phyloP scores from a whole-genome alignment of 2,797 vertebrate genomes.

The Mallotus villosus region DNA sequence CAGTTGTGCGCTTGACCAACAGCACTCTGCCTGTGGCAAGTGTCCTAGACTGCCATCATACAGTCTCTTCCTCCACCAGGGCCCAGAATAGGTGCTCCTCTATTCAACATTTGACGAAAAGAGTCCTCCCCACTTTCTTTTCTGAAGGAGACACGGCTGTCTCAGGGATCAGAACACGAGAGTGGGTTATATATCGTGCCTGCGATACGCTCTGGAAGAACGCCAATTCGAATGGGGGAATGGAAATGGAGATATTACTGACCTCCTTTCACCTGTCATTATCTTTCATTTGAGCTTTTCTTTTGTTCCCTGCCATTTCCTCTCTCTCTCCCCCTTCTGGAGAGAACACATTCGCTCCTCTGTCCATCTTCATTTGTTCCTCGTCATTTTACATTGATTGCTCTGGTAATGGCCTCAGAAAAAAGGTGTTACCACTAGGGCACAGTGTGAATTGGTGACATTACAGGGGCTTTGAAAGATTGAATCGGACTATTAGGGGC shows the following conservation, averaged over 20 bases:
- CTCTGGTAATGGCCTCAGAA: not conserved
- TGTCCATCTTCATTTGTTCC: slow-evolving; percentile 11
- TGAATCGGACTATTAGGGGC: slow-evolving; percentile 11
- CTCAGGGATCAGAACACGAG: not conserved
- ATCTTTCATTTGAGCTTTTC: slow-evolving; percentile 4
- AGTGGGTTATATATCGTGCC: not conserved
- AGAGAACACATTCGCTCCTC: not conserved
- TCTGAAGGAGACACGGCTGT: slow-evolving; percentile 7
- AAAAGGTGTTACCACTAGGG: not conserved
- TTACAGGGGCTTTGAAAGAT: slow-evolving; percentile 8
- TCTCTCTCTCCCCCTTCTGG: not conserved
- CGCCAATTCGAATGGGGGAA: slow-evolving; percentile 7
- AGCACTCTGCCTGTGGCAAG: not conserved
- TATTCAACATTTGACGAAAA: not conserved
- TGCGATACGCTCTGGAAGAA: slow-evolving; percentile 7
- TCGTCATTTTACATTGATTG: not conserved
- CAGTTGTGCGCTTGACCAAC: not conserved
- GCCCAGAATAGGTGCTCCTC: not conserved
- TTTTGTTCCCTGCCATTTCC: not conserved
- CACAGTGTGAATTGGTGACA: slow-evolving; percentile 7
- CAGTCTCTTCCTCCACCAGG: not conserved
- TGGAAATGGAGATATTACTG: slow-evolving; percentile 4
- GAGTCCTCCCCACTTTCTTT: not conserved
- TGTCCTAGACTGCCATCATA: not conserved
- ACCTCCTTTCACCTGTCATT: slow-evolving; percentile 8